phyloP scores from a whole-genome alignment of 2,113 vertebrate genomes.

The Mesembrinibis cayennensis region DNA sequence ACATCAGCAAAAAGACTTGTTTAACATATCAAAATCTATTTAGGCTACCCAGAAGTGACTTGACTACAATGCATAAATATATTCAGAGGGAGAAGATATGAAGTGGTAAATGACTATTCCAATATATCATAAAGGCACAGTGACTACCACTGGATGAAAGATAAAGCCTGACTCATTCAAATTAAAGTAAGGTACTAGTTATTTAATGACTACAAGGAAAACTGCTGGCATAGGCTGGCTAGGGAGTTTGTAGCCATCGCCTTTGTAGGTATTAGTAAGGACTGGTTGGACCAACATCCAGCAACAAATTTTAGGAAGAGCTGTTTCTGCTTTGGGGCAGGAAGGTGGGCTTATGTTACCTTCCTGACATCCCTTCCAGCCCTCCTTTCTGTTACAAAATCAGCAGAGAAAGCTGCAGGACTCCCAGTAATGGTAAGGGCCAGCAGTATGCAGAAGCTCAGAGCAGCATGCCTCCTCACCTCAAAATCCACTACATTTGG shows the following conservation, averaged over 20 bases:
- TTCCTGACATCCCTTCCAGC: neutral
- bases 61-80: neutral
- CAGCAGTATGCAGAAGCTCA: neutral
- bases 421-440: neutral
- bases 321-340: neutral
- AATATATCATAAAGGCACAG: neutral
- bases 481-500: neutral
- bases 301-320: neutral
- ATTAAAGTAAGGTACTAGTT: conserved; percentile 10
- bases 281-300: neutral
- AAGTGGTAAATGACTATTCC: neutral
- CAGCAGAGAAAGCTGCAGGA: neutral
- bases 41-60: conserved; percentile 36
- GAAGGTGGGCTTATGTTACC: neutral
- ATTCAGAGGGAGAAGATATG: conserved; percentile 3
- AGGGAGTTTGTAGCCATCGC: neutral
- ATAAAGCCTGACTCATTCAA: neutral
- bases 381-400: neutral
- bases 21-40: conserved; percentile 40
- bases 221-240: neutral
- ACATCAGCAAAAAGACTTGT: conserved; percentile 29
- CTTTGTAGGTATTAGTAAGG: neutral
- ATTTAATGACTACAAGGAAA: conserved; percentile 10
- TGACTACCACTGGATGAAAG: neutral
- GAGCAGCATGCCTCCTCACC: neutral